Percentiles rank a stretch among this genome's conserved stretches.
Conservation (phyloP, 2,797 vertebrate genomes). For the Gymnoscopelus microlampas region DNA sequence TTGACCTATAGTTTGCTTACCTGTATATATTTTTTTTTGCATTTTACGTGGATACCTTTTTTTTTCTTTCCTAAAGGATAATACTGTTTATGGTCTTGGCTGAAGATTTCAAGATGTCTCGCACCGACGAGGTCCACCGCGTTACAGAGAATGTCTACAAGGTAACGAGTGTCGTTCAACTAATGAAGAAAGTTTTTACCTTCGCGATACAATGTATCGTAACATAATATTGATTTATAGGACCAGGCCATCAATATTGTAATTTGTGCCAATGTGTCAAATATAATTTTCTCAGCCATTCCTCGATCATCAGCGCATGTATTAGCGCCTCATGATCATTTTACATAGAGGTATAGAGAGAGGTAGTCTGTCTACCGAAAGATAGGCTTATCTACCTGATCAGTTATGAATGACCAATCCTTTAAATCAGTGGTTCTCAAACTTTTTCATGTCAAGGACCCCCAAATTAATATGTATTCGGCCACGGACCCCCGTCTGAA, state of each 20-base stretch:
- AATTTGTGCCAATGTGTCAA: neutral
- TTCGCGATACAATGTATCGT: neutral
- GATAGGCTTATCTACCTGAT: neutral
- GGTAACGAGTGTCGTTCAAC: conserved; percentile 79
- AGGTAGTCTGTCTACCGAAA: neutral
- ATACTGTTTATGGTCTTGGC: conserved; percentile 88
- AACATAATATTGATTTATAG: neutral
- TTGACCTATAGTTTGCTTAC: conserved; percentile 12
- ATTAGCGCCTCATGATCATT: neutral
- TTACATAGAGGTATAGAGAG: neutral
- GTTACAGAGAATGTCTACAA: conserved; percentile 98
- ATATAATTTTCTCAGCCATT: neutral
- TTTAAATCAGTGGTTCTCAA: no score
- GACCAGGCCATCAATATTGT: neutral
- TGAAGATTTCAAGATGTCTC: conserved; percentile 91
- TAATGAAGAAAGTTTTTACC: conserved; percentile 69
- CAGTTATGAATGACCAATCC: no score
- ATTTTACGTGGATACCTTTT: conserved; percentile 64
- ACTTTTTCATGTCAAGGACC: no score
- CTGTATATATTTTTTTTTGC: neutral
- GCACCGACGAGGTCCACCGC: conserved; percentile 96
- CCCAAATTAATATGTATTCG: no score
- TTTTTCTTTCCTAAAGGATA: conserved; percentile 50
- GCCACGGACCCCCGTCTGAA: no score
- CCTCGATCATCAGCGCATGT: conserved; percentile 7